phyloP scores from a whole-genome alignment of 2,797 vertebrate species.

The Orestias chungarensis region DNA sequence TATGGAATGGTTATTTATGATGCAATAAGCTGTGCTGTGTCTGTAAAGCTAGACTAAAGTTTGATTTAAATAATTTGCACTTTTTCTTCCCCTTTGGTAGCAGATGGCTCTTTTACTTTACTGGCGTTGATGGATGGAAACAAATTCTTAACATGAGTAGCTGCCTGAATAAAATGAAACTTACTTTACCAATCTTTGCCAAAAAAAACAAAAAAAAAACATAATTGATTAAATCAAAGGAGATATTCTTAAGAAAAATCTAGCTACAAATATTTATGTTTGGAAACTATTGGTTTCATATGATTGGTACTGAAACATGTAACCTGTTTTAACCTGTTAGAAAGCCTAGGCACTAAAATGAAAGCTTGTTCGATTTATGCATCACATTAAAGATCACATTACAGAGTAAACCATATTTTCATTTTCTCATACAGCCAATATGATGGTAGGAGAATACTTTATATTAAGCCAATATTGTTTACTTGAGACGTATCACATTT shows the following conservation, averaged over 20 bases:
- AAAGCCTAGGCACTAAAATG: neutral
- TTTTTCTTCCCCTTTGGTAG: neutral
- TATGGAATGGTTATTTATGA: constrained; percentile 36
- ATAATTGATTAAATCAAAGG: neutral
- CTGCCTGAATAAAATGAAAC: constrained; percentile 1
- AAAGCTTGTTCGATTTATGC: neutral
- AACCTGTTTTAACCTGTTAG: constrained; percentile 1
- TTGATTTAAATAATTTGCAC: constrained; percentile 24
- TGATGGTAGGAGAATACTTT: no score
- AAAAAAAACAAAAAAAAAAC: neutral
- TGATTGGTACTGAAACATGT: constrained; percentile 1
- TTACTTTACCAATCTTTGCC: neutral
- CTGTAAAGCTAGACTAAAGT: constrained; percentile 22
- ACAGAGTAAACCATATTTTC: constrained; percentile 16
- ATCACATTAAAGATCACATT: no score
- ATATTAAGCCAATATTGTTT: no score
- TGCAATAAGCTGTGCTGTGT: neutral
- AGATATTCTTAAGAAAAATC: constrained; percentile 6
- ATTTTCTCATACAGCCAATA: no score
- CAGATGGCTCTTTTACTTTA: constrained; percentile 28
- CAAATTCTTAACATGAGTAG: neutral
- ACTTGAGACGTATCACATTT: no score
- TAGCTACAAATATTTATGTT: neutral
- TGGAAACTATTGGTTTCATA: neutral
- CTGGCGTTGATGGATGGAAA: constrained; percentile 2